These are phyloP conservation scores for Montipora efflorescens DNA, from an alignment of 64 coral and sea anemone species.

Conservation along the genomic window DNA sequence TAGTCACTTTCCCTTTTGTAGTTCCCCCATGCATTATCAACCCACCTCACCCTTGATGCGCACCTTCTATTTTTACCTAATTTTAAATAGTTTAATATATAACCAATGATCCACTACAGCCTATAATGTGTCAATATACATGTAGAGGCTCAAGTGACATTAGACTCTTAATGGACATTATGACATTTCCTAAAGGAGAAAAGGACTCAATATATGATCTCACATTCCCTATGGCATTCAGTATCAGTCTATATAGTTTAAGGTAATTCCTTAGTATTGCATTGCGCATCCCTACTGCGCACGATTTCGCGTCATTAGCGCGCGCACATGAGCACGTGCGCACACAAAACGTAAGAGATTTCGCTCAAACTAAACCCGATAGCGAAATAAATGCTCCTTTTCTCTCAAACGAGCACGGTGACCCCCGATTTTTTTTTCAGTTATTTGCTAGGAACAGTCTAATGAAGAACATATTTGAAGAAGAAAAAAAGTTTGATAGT, in stretches of 20 bases:
- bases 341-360: too few relatives aligned
- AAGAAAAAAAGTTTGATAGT: too few relatives aligned
- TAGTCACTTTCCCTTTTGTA: neutral
- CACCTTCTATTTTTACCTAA: neutral
- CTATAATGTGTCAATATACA: slow-evolving; percentile 16
- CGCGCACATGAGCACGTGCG: too few relatives aligned
- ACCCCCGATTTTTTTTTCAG: too few relatives aligned
- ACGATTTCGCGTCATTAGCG: too few relatives aligned
- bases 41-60: neutral
- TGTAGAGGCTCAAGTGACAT: neutral
- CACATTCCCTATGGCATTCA: neutral
- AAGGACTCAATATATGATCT: slow-evolving; percentile 1
- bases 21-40: neutral
- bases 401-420: too few relatives aligned
- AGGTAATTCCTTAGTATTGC: too few relatives aligned
- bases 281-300: too few relatives aligned
- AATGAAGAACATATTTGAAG: too few relatives aligned
- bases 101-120: neutral
- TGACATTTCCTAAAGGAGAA: neutral
- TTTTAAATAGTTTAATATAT: neutral
- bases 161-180: neutral
- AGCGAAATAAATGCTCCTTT: too few relatives aligned
- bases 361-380: too few relatives aligned
- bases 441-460: too few relatives aligned
- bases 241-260: slow-evolving; percentile 3